Base-by-base conservation (phyloP, 1,140 invertebrate genomes). In the Drosophila pachea region DNA sequence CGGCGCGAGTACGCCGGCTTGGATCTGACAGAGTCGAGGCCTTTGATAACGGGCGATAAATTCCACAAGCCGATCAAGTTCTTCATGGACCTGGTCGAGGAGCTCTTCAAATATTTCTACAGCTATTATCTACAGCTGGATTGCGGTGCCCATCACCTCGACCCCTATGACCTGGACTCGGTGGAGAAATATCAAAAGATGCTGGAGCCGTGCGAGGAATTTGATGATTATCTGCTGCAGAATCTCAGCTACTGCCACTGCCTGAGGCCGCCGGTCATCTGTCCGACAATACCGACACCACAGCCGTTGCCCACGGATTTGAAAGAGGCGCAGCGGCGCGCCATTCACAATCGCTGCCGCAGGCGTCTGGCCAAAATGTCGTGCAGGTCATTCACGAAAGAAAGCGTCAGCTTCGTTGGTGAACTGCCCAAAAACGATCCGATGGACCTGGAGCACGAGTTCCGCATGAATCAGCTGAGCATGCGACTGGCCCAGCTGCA, bases 41-140 rank as follows among this genome's bases (percentile, higher is more conserved):
- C 75, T 0, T 68, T 88, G 4, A 64, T 86, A 2, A 1, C 52
- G 32, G 87, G 87, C 29, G 87, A 88, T 14, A 36, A 67, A 0
- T 86, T 79, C 4, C 87, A 88, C 55, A 87, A 87, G 47, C 87
- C 87, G 0, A 74, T 88, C 31, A 36, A 58, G 31, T 88, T 83
- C 61, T 88, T 76, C 11, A 71, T 88, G 0, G 69, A 77, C 2
- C 42, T 88, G 33, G 67, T 73, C 12, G 73, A 86, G 5, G 83
- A 88, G 33, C 4, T 88, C 7, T 88, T 88, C 16, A 68, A 73
- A 5, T 88, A 77, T 31, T 82, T 88, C 16, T 49, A 74, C 36
- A 53, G 66, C 3, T 22, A 48, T 1, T 58, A 75, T 8, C n/a
- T 86, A 29, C 74, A 79, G 31, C 29, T 88, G 16, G 72, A 84